Evolutionary conservation across 53 echinoderm and acorn worm genomes (phyloP).

Genomic region (Paracentrotus lividus): DNA sequence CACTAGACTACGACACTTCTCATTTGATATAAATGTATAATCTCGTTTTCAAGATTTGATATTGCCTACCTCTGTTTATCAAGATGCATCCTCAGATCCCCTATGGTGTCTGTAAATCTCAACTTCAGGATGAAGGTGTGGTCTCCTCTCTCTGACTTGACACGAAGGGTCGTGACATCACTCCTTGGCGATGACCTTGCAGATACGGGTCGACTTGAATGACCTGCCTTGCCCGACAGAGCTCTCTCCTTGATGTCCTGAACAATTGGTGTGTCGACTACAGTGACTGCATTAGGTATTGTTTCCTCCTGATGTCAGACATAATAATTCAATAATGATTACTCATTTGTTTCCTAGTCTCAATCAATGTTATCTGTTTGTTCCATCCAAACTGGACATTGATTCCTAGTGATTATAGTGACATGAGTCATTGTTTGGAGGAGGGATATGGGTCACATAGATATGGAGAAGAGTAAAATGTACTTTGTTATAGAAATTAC

Average conservation of each 20-base stretch:
- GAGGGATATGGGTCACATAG: too few relatives aligned
- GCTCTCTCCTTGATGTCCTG: constrained; percentile 78
- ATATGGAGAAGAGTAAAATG: too few relatives aligned
- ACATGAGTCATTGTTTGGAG: too few relatives aligned
- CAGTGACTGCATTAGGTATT: constrained; percentile 76
- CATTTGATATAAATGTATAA: too few relatives aligned
- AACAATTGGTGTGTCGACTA: constrained; percentile 88
- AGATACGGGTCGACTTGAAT: constrained; percentile 68
- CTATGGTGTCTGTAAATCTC: constrained; percentile 89
- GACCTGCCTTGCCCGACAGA: constrained; percentile 27
- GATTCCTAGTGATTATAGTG: too few relatives aligned
- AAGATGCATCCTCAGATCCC: constrained; percentile 82
- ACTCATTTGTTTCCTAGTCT: too few relatives aligned
- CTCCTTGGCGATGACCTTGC: constrained; percentile 54
- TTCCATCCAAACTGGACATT: too few relatives aligned
- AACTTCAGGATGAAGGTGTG: constrained; percentile 94
- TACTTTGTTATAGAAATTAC: too few relatives aligned
- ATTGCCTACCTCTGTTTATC: constrained; percentile 86
- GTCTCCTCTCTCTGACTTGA: constrained; percentile 93
- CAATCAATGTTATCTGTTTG: too few relatives aligned
- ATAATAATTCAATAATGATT: neutral
- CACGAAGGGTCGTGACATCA: constrained; percentile 86
- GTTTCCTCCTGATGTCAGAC: constrained; percentile 64
- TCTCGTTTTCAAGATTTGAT: too few relatives aligned
- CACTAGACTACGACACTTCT: too few relatives aligned